Evolutionary conservation across 2,113 vertebrate genomes (phyloP), one percentile per base, ranked within the genome.

Genomic region (Mus musculus): DNA sequence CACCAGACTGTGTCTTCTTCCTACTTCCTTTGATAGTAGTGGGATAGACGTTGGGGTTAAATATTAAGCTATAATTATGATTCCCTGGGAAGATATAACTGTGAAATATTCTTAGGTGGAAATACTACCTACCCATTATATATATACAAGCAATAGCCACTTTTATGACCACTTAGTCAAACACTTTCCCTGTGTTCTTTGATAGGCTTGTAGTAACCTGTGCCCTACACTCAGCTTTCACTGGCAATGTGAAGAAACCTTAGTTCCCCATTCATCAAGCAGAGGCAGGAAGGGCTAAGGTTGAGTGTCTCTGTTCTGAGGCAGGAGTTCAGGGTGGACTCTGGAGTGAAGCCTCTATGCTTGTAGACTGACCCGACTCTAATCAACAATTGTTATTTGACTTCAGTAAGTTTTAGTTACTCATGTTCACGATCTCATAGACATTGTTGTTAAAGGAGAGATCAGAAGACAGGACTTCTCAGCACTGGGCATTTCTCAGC

Each of bases 21-120:
- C 0, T 13, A 7, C 33, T 39, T 69, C 14, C 0, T 3, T 56
- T 16, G 14, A 13, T 4, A 4, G 14, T 22, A 0, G 8, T 22
- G 1, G 3, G 36, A 59, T 71, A 11, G 39, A 77, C 5, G 49
- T 91, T 9, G 7, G 19, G 39, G 17, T 42, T 80, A 22, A 90
- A 14, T 33, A 42, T 42, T 13, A 8, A 46, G 3, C 26, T 19
- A 11, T 69, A 76, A 14, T 42, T 36, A 3, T 0, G 28, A 54
- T 20, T 54, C 24, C 4, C 1, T 59, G 54, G n/a, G 39, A 39
- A 28, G 0, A 5, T 9, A 2, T 13, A 54, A 42, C 2, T 17
- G 0, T n/a, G 28, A 52, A 5, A 12, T 63, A 76, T 46, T 65
- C 30, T 42, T 49, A 0, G 12, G 39, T 49, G n/a, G 16, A n/a